Evolutionary conservation across 1,140 invertebrate species (phyloP), one percentile per base, ranked within the genome.

Genomic region (Leptonema lineaticorne): DNA sequence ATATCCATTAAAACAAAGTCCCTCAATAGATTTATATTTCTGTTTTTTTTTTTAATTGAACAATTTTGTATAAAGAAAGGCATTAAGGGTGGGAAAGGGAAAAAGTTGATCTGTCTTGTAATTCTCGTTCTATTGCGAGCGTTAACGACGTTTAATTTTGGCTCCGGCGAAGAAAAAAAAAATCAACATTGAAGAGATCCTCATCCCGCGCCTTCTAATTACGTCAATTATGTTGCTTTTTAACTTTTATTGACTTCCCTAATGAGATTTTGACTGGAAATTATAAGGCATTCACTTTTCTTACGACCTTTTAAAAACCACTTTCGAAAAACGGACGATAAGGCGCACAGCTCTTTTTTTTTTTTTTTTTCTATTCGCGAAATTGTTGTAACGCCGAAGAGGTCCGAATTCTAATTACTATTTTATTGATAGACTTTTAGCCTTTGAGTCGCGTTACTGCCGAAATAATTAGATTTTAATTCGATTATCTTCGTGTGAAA

Each of bases 151-250:
- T 53, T 53, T 53, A 53, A 53, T 53, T 53, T 53, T 53, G 22
- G 27, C 50, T 53, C 20, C 20, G 8, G 24, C 24, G 22, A 14
- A 53, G 50, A 24, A 24, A 26, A 24, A 18, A 24, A 26, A 11
- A 53, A 24, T 22, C 50, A 53, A 53, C 50, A 53, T 53, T 22
- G 50, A 53, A 53, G 50, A 24, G 50, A 24, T 20, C 50, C 27
- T 53, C n/a, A n/a, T n/a, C n/a, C n/a, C n/a, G n/a, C n/a, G n/a
- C 22, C 50, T 53, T 53, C 50, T 53, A 53, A 53, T 53, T 53
- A 53, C 50, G 50, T 53, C 50, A 53, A 53, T 53, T 53, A 53
- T 53, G 50, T 53, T 53, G 22, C 50, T 53, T 53, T 53, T 53
- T 24, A 53, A 53, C 50, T 53, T 53, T 53, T 53, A 53, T 53